These are phyloP conservation scores for Chrysomallon squamiferum DNA, from an alignment of 1,140 invertebrate genomes.

Conservation along the genomic window DNA sequence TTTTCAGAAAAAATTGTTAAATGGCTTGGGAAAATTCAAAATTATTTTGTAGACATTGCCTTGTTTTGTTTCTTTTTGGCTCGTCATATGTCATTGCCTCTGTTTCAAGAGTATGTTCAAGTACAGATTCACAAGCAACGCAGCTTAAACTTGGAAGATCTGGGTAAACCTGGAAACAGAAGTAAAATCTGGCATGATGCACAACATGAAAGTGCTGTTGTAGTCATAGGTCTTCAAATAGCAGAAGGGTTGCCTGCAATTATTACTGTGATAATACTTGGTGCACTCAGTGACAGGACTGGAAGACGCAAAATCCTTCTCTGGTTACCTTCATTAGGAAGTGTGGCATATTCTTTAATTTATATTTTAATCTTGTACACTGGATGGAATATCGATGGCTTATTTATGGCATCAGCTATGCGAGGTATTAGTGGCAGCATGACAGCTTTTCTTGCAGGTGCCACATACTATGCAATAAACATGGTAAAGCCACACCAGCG, in stretches of 20 bases:
- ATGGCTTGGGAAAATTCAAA: conserved; percentile 33
- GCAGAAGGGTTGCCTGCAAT: conserved; percentile 57
- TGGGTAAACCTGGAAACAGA: conserved; percentile 12
- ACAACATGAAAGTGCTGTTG: conserved; percentile 47
- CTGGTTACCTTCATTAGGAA: conserved; percentile 52
- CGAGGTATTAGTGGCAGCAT: conserved; percentile 56
- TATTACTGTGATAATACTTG: conserved; percentile 52
- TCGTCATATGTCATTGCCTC: conserved; percentile 55
- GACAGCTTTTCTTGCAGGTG: conserved; percentile 54
- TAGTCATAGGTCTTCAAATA: conserved; percentile 50
- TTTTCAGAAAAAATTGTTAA: background rate
- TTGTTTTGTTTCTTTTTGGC: conserved; percentile 53
- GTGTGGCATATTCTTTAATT: conserved; percentile 47
- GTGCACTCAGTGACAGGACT: conserved; percentile 55
- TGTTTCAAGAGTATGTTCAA: conserved; percentile 57
- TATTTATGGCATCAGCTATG: conserved; percentile 57
- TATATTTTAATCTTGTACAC: conserved; percentile 56
- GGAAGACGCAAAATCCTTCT: conserved; percentile 49
- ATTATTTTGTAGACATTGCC: conserved; percentile 52
- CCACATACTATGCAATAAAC: conserved; percentile 55
- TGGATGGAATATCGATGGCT: conserved; percentile 53
- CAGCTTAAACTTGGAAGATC: conserved; percentile 27
- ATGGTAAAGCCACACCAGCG: conserved; percentile 45
- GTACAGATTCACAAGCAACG: conserved; percentile 44
- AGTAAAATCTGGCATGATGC: conserved; percentile 32